phyloP scores from a whole-genome alignment of 2,888 invertebrate genomes.

The Junonia oenone region DNA sequence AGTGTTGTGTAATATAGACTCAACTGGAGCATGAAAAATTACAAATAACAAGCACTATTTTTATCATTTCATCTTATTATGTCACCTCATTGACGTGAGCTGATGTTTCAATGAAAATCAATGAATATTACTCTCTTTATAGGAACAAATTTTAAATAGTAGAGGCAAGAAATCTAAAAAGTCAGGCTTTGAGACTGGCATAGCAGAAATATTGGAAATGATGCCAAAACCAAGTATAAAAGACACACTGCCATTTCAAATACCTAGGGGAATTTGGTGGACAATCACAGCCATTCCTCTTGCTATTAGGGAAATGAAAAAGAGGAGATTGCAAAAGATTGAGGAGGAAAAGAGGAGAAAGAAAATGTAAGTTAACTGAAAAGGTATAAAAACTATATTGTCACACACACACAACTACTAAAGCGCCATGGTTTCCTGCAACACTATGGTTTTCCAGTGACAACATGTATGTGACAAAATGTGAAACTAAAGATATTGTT shows the following conservation, averaged over 20 bases:
- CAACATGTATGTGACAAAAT: no score
- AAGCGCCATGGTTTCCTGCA: no score
- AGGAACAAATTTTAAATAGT: conserved; percentile 86
- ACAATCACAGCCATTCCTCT: conserved; percentile 80
- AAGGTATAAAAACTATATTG: no score
- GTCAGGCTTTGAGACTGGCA: conserved; percentile 79
- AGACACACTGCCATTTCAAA: conserved; percentile 91
- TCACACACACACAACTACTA: no score
- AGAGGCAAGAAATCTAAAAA: conserved; percentile 84
- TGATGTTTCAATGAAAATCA: not conserved
- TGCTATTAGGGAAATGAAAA: conserved; percentile 48
- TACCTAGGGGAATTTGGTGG: conserved; percentile 84
- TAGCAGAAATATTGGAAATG: conserved; percentile 83
- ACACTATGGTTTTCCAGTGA: no score
- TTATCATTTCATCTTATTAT: no score
- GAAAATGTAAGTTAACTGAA: conserved; percentile 81
- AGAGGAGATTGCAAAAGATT: conserved; percentile 65
- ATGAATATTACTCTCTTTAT: conserved; percentile 17
- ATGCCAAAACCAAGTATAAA: conserved; percentile 85
- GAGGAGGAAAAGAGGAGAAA: conserved; percentile 80
- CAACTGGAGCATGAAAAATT: no score
- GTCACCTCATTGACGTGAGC: no score
- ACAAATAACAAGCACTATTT: no score
- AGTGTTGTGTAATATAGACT: no score
- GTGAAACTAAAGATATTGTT: no score